These are phyloP conservation scores for Hafferia zeledoni DNA, from an alignment of 2,797 vertebrate species.

Conservation along the genomic window DNA sequence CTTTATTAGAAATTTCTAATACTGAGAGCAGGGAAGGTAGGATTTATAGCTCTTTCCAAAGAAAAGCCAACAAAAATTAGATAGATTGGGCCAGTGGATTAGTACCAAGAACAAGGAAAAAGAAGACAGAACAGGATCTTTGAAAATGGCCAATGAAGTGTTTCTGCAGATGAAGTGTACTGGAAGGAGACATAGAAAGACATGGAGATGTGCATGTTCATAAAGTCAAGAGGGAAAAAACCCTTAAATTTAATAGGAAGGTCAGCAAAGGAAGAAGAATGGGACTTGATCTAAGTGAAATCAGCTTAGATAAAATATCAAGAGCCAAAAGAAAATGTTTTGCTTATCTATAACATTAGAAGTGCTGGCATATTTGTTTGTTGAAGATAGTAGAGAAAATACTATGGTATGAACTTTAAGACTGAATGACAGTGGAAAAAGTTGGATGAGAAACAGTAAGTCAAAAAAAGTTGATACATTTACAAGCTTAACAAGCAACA, in stretches of 20 bases:
- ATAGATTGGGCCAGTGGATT: slow-evolving; percentile 32
- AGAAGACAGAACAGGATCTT: background rate
- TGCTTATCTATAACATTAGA: background rate
- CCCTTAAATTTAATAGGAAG: background rate
- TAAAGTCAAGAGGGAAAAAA: background rate
- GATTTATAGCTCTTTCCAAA: slow-evolving; percentile 32
- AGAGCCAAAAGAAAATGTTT: background rate
- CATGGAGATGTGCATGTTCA: background rate
- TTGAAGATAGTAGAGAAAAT: background rate
- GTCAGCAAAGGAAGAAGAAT: background rate
- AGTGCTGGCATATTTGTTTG: background rate
- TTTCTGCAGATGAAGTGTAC: background rate
- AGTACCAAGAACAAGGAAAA: background rate
- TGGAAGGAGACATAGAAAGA: background rate
- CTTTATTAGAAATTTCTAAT: slow-evolving; percentile 33
- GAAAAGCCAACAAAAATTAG: slow-evolving; percentile 9
- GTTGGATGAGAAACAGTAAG: background rate
- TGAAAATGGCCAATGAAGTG: background rate
- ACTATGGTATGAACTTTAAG: background rate
- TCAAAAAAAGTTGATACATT: background rate
- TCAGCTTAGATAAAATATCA: background rate
- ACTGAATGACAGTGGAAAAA: background rate
- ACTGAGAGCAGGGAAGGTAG: background rate
- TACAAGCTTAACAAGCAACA: background rate
- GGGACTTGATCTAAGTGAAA: background rate